phyloP scores from a whole-genome alignment of 2,888 invertebrate genomes.

The Macaria liturata region DNA sequence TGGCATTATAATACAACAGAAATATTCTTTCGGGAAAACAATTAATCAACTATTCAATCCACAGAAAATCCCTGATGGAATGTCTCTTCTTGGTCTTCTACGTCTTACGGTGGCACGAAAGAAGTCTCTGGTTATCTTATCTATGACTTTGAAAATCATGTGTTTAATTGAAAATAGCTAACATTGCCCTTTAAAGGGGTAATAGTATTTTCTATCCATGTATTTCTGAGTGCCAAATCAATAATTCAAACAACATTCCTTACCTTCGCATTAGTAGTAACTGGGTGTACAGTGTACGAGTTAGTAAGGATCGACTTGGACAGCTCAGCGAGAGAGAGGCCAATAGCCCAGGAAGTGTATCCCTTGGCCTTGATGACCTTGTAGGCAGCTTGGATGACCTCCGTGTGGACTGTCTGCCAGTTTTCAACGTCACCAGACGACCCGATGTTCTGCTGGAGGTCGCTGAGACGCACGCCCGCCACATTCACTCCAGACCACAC shows the following conservation, averaged over 20 bases:
- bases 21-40: too few species aligned
- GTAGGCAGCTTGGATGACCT: constrained; percentile 93
- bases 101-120: too few species aligned
- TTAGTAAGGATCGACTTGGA: constrained; percentile 89
- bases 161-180: too few species aligned
- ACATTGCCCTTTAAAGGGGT: too few species aligned
- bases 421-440: constrained; percentile 88
- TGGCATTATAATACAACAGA: too few species aligned
- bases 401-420: constrained; percentile 90
- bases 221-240: too few species aligned
- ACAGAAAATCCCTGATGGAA: too few species aligned
- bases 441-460: constrained; percentile 90
- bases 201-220: too few species aligned
- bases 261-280: constrained; percentile 91
- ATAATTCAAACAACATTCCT: neutral
- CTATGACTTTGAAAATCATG: too few species aligned
- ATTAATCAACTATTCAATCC: too few species aligned
- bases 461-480: constrained; percentile 92
- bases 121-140: too few species aligned
- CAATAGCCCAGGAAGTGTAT: constrained; percentile 96
- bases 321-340: constrained; percentile 89
- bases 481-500: constrained; percentile 98
- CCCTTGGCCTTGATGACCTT: constrained; percentile 94
- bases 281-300: constrained; percentile 88
- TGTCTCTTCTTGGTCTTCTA: too few species aligned